Evolutionary conservation across 2,888 invertebrate species (phyloP).

Genomic region (Eucera pruinosa): DNA sequence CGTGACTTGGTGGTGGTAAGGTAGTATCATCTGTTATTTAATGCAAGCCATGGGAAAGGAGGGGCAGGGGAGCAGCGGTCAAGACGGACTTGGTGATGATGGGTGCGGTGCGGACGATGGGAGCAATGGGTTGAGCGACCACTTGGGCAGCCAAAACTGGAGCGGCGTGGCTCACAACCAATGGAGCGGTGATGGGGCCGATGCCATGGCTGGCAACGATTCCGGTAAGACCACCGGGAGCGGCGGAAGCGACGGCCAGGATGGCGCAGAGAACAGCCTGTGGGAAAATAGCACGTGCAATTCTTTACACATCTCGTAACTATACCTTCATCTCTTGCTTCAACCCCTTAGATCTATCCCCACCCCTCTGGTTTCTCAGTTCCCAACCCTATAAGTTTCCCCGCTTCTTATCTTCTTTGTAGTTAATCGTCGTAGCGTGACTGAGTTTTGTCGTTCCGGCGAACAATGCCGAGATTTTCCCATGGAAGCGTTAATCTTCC

Average conservation of each 20-base stretch:
- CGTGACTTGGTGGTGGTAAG: slow-evolving; percentile 65
- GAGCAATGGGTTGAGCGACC: slow-evolving; percentile 81
- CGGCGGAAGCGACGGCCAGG: slow-evolving; percentile 84
- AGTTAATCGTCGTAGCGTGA: slow-evolving; percentile 9
- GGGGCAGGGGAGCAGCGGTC: slow-evolving; percentile 70
- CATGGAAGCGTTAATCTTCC: slow-evolving; percentile 22
- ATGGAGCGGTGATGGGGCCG: slow-evolving; percentile 80
- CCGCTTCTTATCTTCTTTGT: not conserved
- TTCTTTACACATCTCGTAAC: slow-evolving; percentile 30
- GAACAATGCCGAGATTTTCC: slow-evolving; percentile 18
- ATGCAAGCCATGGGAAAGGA: slow-evolving; percentile 66
- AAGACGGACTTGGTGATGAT: slow-evolving; percentile 80
- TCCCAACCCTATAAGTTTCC: not conserved
- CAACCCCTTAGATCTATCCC: not conserved
- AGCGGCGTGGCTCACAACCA: slow-evolving; percentile 76
- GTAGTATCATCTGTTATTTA: slow-evolving; percentile 59
- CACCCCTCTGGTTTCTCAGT: not conserved
- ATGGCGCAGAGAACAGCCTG: slow-evolving; percentile 82
- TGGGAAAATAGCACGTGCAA: slow-evolving; percentile 44
- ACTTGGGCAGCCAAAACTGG: slow-evolving; percentile 78
- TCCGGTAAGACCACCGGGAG: slow-evolving; percentile 85
- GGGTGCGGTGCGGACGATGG: slow-evolving; percentile 82
- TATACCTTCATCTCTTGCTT: not conserved
- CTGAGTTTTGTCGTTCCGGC: not conserved
- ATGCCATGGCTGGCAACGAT: slow-evolving; percentile 77